Percentiles rank a stretch among this genome's conserved stretches.
Conservation (phyloP, 1,140 invertebrate genomes). For the Chlorops oryzae region DNA sequence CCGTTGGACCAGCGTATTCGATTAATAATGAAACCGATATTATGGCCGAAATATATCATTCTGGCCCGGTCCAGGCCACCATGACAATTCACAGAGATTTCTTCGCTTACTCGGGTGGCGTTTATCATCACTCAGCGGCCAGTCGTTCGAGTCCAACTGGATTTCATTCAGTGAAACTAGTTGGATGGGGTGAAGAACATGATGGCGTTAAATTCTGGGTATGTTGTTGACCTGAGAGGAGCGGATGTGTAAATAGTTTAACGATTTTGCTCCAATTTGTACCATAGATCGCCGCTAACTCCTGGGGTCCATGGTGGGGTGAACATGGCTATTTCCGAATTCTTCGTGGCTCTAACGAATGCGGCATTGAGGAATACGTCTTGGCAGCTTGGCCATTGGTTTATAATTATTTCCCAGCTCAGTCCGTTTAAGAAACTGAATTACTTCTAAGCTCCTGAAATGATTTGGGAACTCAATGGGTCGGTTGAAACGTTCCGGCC, state of each 20-base stretch:
- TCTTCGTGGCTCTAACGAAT: conserved; percentile 70
- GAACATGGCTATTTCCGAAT: conserved; percentile 83
- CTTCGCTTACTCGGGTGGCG: conserved; percentile 76
- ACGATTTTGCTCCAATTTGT: no score
- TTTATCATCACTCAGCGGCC: conserved; percentile 66
- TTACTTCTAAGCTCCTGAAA: no score
- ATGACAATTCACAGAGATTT: conserved; percentile 86
- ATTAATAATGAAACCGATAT: conserved; percentile 75
- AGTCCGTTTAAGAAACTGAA: conserved; percentile 15
- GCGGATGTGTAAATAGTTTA: no score
- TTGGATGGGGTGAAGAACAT: conserved; percentile 83
- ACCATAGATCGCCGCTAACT: conserved; percentile 87
- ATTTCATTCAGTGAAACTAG: conserved; percentile 83
- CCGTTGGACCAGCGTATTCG: conserved; percentile 78
- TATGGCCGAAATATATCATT: conserved; percentile 83
- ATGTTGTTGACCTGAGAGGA: conserved; percentile 45
- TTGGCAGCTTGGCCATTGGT: conserved; percentile 67
- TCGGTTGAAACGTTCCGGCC: no score
- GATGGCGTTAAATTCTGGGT: conserved; percentile 80
- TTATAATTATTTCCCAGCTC: conserved; percentile 39
- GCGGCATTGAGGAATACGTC: conserved; percentile 80
- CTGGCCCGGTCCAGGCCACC: conserved; percentile 92
- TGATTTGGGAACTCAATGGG: no score
- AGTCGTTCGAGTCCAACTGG: conserved; percentile 56
- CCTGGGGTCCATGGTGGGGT: conserved; percentile 86